Evolutionary conservation across 2,113 vertebrate genomes (phyloP).

Genomic region (Eidolon helvum): DNA sequence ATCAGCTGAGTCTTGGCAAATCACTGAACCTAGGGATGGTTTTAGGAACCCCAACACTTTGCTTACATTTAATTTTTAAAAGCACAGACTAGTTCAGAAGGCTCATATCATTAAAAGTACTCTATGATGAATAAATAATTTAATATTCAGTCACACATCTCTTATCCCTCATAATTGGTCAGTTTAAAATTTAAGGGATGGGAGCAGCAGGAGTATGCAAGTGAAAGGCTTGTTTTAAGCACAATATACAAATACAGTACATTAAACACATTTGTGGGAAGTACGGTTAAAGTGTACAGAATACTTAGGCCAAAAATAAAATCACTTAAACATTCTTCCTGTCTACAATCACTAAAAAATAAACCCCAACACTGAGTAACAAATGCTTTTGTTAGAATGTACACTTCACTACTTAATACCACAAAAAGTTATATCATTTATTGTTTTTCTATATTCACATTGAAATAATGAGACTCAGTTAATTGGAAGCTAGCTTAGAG

Average conservation of each 20-base stretch:
- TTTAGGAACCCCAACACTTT: background rate
- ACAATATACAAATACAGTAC: background rate
- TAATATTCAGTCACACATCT: background rate
- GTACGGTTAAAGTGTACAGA: background rate
- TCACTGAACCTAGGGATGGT: background rate
- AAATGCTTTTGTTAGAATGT: slow-evolving; percentile 35
- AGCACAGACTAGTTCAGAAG: background rate
- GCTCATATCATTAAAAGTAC: background rate
- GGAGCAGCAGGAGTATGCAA: background rate
- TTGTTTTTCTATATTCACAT: background rate
- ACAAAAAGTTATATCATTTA: slow-evolving; percentile 42
- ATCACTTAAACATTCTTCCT: background rate
- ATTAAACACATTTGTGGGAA: background rate
- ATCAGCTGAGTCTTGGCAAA: background rate
- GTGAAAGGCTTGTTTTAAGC: background rate
- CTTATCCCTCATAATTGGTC: background rate
- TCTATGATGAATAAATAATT: background rate
- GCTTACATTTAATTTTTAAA: slow-evolving; percentile 10
- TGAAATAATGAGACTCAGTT: slow-evolving; percentile 47
- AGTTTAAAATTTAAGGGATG: background rate
- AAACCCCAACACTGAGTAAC: background rate
- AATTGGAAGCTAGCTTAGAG: background rate
- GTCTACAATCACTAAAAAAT: background rate
- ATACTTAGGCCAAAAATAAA: slow-evolving; percentile 30
- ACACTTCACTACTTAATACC: background rate